Percentiles rank a stretch among this genome's conserved stretches.
Evolutionary conservation across 2,888 invertebrate genomes (phyloP).

Genomic region (Drosophila mimica): DNA sequence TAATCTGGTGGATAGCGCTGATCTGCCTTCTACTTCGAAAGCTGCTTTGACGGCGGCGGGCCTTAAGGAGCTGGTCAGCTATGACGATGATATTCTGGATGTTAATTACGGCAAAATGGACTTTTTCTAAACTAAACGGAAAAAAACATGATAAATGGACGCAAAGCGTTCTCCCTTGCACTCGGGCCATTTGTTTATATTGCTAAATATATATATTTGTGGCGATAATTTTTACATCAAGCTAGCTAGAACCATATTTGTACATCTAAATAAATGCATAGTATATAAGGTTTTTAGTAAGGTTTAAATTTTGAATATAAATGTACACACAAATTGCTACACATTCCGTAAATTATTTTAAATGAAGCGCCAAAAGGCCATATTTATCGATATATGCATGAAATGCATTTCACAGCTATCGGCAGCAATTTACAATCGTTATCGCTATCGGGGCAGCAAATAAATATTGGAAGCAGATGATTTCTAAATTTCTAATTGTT

Average conservation of each 20-base stretch:
- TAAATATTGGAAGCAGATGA: conserved; percentile 48
- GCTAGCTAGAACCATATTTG: conserved; percentile 72
- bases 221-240: conserved; percentile 53
- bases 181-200: conserved; percentile 33
- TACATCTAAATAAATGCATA: conserved; percentile 73
- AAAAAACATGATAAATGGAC: conserved; percentile 79
- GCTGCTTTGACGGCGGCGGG: conserved; percentile 68
- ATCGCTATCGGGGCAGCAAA: conserved; percentile 46
- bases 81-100: conserved; percentile 90
- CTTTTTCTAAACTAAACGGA: conserved; percentile 86
- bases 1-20: conserved; percentile 80
- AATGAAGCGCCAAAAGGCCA: conserved; percentile 1
- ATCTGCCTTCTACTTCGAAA: conserved; percentile 81
- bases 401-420: conserved; percentile 13
- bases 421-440: not conserved
- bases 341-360: conserved; percentile 1
- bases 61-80: conserved; percentile 59
- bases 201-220: conserved; percentile 29
- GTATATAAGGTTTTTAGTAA: conserved; percentile 50
- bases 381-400: conserved; percentile 15
- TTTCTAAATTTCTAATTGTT: conserved; percentile 58
- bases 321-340: conserved; percentile 4
- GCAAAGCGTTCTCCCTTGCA: conserved; percentile 61
- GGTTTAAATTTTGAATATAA: conserved; percentile 28
- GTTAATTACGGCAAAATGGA: conserved; percentile 91